A percentile compares a stretch with the other conserved stretches of the same genome.
These are phyloP conservation scores for Semicossyphus pulcher DNA, from an alignment of 2,113 vertebrate species.

Conservation along the genomic window DNA sequence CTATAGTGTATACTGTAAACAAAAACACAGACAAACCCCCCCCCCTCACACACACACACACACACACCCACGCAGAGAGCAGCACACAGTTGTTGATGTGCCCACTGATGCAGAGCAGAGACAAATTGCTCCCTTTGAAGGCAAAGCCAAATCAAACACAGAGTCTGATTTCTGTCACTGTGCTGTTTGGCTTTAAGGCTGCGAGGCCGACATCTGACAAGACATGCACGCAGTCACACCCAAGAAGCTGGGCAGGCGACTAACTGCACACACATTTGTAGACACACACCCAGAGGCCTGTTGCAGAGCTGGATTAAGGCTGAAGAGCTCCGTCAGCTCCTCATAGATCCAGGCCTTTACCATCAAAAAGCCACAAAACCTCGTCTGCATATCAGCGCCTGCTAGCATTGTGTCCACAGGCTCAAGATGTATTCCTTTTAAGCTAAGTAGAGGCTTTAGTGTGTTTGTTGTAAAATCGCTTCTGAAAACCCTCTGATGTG, in stretches of 20 bases:
- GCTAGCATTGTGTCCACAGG: conserved; percentile 21
- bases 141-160: conserved; percentile 72
- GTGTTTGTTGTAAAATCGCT: conserved; percentile 7
- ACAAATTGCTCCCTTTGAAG: conserved; percentile 79
- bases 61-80: background rate
- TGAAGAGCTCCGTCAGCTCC: conserved; percentile 59
- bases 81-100: conserved; percentile 67
- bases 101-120: conserved; percentile 71
- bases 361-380: conserved; percentile 58
- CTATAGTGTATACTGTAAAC: conserved; percentile 52
- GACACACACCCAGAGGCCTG: background rate
- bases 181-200: conserved; percentile 65
- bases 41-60: background rate
- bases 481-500: background rate
- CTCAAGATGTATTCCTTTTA: background rate
- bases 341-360: conserved; percentile 51
- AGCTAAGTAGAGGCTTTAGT: conserved; percentile 33
- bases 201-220: conserved; percentile 73
- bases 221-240: conserved; percentile 64
- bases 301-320: conserved; percentile 52
- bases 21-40: conserved; percentile 12
- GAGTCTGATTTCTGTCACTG: conserved; percentile 75
- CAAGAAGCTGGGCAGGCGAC: conserved; percentile 44
- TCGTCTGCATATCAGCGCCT: conserved; percentile 27
- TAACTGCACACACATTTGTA: background rate